Evolutionary conservation across 2,888 invertebrate species (phyloP), one percentile per base, ranked within the genome.

Genomic region (Eupelmus urozonus): DNA sequence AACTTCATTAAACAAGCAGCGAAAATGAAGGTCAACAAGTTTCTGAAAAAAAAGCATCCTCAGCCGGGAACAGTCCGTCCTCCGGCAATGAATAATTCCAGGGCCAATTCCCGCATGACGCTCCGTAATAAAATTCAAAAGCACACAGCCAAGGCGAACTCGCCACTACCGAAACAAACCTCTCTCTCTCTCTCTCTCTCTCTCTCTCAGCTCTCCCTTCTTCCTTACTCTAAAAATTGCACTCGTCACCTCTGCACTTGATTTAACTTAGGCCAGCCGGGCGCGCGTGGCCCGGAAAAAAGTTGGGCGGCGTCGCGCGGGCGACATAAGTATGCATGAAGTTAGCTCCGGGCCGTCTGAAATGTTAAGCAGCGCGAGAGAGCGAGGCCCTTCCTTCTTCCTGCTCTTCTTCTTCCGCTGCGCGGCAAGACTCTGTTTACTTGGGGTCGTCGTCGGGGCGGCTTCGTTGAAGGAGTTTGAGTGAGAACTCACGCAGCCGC

Each of bases 371-470:
- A 49, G 51, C 45, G 20, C 18, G 53, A 53, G 53, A 53, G 2
- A 20, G 53, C 16, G 20, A 20, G 53, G 53, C 13, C 55, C 23
- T 55, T 23, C 23, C 29, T 18, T 16, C 11, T 62, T 18, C 42
- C 18, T 23, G 20, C 13, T 23, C 53, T 27, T n/a, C 53, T 67
- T 23, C 55, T 34, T 34, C 55, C 7, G 53, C 16, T 40, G 7
- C 20, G 73, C 82, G 16, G 77, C 81, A 81, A 84, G 82, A 84
- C 83, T 34, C 34, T 85, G 82, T 85, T 83, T 83, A 83, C 84
- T 63, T 18, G 45, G 16, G 16, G 9, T 16, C 2, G 34, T 34
- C 7, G 53, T 4, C 18, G 20, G 53, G 3, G 16, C n/a, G 13
- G 9, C 16, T 45, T 45, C 20, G 20, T 20, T 16, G 20, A 16